These are phyloP conservation scores for Datnioides undecimradiatus DNA, from an alignment of 2,113 vertebrate genomes.

Conservation along the genomic window DNA sequence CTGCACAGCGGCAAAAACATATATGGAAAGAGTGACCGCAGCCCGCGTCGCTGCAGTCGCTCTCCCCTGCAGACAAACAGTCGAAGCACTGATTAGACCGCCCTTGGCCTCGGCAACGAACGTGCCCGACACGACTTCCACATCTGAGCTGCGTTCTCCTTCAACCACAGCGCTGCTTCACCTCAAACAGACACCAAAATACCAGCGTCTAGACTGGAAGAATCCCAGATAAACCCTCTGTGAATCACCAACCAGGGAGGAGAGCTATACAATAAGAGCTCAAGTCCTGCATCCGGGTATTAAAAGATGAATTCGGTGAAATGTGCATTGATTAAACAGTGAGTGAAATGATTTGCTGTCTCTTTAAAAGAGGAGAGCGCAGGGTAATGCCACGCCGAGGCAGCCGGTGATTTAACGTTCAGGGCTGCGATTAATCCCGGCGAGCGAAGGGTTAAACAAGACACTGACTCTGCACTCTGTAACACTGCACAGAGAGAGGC, in stretches of 20 bases:
- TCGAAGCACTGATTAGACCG: not conserved
- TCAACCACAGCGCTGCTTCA: not conserved
- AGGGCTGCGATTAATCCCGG: slow-evolving; percentile 45
- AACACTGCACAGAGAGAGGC: slow-evolving; percentile 35
- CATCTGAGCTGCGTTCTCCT: not conserved
- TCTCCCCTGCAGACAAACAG: slow-evolving; percentile 12
- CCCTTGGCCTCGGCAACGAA: not conserved
- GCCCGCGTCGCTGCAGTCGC: not conserved
- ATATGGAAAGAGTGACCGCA: not conserved
- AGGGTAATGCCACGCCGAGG: slow-evolving; percentile 15
- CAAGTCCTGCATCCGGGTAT: not conserved
- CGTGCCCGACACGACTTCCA: not conserved
- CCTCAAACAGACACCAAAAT: slow-evolving; percentile 14
- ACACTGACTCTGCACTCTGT: slow-evolving; percentile 73
- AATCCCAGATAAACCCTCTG: not conserved
- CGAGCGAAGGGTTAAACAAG: slow-evolving; percentile 70
- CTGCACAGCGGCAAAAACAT: not conserved
- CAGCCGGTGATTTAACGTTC: slow-evolving; percentile 45
- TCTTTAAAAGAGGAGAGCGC: slow-evolving; percentile 46
- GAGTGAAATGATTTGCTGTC: not conserved
- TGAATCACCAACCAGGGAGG: not conserved
- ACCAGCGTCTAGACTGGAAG: not conserved
- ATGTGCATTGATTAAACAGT: not conserved
- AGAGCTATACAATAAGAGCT: not conserved
- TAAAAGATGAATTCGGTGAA: not conserved